phyloP scores from a whole-genome alignment of 2,113 vertebrate genomes.

The Semicossyphus pulcher region DNA sequence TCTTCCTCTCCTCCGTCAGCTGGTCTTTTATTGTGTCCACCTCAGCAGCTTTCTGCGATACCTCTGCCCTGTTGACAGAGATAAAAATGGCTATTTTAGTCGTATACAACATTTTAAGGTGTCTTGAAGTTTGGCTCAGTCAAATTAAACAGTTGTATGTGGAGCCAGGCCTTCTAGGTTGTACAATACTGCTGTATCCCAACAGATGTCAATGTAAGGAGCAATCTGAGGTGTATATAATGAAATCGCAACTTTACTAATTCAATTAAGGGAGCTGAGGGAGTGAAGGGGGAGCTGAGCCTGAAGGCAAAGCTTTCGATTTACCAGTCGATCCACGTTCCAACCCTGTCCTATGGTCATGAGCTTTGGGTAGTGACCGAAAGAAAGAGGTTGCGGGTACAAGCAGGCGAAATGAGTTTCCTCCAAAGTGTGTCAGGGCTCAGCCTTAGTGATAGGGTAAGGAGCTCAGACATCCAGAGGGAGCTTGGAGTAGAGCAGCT shows the following conservation, averaged over 20 bases:
- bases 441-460: no score
- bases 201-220: neutral
- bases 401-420: no score
- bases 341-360: no score
- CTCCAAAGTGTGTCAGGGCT: no score
- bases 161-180: neutral
- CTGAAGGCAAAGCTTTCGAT: no score
- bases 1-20: conserved; percentile 89
- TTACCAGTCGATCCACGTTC: no score
- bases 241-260: neutral
- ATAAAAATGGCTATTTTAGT: neutral
- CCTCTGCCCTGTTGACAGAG: conserved; percentile 84
- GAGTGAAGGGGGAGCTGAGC: no score
- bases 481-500: no score
- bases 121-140: neutral
- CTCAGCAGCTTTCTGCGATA: conserved; percentile 89
- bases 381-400: no score
- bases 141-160: neutral
- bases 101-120: neutral
- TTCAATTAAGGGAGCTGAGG: no score
- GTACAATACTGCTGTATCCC: neutral
- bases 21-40: conserved; percentile 87
- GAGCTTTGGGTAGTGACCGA: no score
- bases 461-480: no score
- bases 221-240: neutral